These are phyloP conservation scores for Chlorodrepanis virens DNA, from an alignment of 2,113 vertebrate species.

Conservation along the genomic window DNA sequence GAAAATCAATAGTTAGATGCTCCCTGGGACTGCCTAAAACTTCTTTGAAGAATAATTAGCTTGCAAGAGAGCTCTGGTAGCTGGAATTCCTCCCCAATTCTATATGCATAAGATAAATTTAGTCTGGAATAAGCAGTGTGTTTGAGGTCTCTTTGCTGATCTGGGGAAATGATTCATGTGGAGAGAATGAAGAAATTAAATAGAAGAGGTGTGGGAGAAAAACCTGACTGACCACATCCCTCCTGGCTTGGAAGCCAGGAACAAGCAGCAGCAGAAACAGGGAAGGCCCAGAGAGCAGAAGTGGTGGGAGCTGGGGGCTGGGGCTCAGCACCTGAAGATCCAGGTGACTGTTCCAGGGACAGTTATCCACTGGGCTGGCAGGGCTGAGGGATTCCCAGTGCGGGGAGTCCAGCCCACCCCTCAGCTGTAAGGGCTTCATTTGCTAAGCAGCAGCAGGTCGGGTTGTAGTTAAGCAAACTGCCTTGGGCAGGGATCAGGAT, in stretches of 20 bases:
- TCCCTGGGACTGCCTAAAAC: constrained; percentile 20
- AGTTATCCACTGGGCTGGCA: background rate
- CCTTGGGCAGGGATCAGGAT: fast-evolving
- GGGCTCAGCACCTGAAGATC: background rate
- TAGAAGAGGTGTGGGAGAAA: background rate
- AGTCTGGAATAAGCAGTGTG: background rate
- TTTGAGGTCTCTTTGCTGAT: background rate
- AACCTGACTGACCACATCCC: background rate
- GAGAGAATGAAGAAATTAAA: background rate
- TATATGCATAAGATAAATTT: constrained; percentile 19
- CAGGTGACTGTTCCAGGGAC: background rate
- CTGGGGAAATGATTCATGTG: background rate
- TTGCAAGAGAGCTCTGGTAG: background rate
- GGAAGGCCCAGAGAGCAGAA: background rate
- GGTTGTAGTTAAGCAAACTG: background rate
- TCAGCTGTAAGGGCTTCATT: background rate
- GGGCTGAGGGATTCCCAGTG: background rate
- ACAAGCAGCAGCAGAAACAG: background rate
- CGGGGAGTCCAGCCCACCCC: background rate
- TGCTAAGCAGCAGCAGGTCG: background rate
- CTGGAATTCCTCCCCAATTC: constrained; percentile 1
- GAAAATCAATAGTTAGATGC: constrained; percentile 36
- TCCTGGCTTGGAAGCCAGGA: background rate
- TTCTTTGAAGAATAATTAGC: constrained; percentile 55
- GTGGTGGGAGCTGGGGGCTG: background rate